These are phyloP conservation scores for Australoheros facetus DNA, from an alignment of 2,797 vertebrate genomes.

Conservation along the genomic window DNA sequence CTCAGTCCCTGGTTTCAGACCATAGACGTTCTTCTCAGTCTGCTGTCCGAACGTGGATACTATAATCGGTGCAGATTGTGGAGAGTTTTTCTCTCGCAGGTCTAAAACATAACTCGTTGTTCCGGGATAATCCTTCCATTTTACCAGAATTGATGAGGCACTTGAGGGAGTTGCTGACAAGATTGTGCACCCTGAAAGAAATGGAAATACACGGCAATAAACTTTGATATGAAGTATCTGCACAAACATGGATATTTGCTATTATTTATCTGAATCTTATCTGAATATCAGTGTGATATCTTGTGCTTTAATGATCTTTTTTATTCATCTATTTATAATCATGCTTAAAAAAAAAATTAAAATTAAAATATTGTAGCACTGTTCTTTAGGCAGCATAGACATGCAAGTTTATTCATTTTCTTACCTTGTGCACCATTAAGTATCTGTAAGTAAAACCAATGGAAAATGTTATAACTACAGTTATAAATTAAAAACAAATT, in stretches of 20 bases:
- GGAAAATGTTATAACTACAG: background rate
- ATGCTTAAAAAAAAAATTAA: background rate
- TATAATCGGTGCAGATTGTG: conserved; percentile 53
- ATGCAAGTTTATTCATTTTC: conserved; percentile 10
- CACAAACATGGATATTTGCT: background rate
- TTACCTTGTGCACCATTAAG: conserved; percentile 72
- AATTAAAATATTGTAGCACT: background rate
- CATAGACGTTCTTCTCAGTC: conserved; percentile 59
- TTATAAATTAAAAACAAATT: background rate
- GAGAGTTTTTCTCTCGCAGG: conserved; percentile 73
- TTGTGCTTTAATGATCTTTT: background rate
- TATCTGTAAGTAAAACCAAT: conserved; percentile 72
- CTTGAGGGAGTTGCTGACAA: conserved; percentile 61
- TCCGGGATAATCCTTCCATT: conserved; percentile 66
- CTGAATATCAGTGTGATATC: background rate
- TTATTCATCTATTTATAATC: background rate
- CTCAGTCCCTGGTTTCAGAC: conserved; percentile 72
- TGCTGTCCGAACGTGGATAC: accelerated
- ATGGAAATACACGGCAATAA: conserved; percentile 8
- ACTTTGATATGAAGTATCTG: background rate
- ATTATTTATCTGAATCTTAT: background rate
- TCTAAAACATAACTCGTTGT: conserved; percentile 81
- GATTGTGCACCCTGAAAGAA: conserved; percentile 74
- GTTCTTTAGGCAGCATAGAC: background rate
- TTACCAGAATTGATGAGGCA: conserved; percentile 73